Evolutionary conservation across 2,888 invertebrate species (phyloP).

Genomic region (Lasioglossum marginatum): DNA sequence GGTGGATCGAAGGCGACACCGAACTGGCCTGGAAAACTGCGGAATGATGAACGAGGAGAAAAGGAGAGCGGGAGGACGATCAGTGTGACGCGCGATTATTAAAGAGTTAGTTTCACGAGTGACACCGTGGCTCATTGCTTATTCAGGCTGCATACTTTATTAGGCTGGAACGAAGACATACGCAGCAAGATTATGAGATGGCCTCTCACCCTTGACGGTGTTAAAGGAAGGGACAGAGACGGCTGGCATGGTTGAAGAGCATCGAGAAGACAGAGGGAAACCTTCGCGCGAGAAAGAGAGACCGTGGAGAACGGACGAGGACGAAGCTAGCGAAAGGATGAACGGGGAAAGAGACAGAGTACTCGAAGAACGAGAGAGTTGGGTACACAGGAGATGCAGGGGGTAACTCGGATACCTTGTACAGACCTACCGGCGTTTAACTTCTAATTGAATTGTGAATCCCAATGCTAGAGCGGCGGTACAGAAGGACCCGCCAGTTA

Average conservation of each 20-base stretch:
- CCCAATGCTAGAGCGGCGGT: constrained; percentile 72
- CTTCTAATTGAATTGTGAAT: constrained; percentile 81
- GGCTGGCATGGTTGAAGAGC: constrained; percentile 32
- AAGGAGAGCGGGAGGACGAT: constrained; percentile 52
- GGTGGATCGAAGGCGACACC: constrained; percentile 10
- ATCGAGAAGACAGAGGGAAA: constrained; percentile 24
- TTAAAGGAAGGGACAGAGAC: constrained; percentile 46
- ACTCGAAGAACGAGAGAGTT: constrained; percentile 48
- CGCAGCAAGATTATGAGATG: constrained; percentile 77
- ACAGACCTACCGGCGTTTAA: constrained; percentile 78
- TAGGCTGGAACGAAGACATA: constrained; percentile 73
- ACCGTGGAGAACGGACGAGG: background rate
- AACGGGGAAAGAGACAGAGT: constrained; percentile 18
- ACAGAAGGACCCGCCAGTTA: constrained; percentile 74
- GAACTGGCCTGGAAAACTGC: constrained; percentile 29
- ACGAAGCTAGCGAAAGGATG: background rate
- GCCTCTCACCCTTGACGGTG: constrained; percentile 62
- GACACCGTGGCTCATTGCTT: constrained; percentile 76
- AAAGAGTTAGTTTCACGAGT: constrained; percentile 73
- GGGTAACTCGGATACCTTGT: constrained; percentile 75
- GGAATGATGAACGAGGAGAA: constrained; percentile 47
- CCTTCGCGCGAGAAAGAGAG: background rate
- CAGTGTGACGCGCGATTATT: constrained; percentile 73
- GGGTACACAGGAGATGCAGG: constrained; percentile 65
- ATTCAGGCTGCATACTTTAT: constrained; percentile 81